Base-by-base conservation (phyloP, 2,888 invertebrate species). In the Drosophila dives region DNA sequence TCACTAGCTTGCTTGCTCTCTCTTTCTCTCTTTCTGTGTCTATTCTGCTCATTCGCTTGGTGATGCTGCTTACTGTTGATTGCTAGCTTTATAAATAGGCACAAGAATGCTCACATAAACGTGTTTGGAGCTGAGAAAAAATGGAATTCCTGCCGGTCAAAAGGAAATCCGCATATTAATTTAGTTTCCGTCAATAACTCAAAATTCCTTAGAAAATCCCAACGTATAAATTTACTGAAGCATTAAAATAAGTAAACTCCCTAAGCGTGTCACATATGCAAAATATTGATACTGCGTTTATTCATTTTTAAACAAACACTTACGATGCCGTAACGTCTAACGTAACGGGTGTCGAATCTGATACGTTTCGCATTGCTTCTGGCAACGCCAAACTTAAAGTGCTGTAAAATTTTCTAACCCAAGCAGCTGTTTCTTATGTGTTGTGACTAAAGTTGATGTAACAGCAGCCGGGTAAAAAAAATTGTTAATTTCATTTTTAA, bases 371-470 rank as follows among this genome's bases (percentile, higher is more conserved):
- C 15, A 12, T 11, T 33, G 11, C 6, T n/a, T 69, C 42, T 75
- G 76, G 78, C 76, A 79, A 76, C 78, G 26, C 62, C n/a, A 17
- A 50, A 10, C 8, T 6, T 17, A 0, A 2, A 72, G 78, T 75
- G 69, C 23, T 75, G 59, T 11, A 26, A 48, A 73, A 34, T 34
- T 33, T 4, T n/a, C 23, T 5, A 17, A 8, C 7, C 6, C 54
- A 50, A 58, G 49, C 77, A 78, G 77, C 68, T 77, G 78, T 34
- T 49, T 12, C 2, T 32, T 34, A 36, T 33, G 20, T 45, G 34
- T 17, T 36, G 36, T 4, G 40, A 54, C 50, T 53, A 8, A 26
- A 54, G 75, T 78, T 78, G 72, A 79, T 78, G 78, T 79, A 79
- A 79, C 53, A 79, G 32, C 29, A 20, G 49, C 66, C 76, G 77